A percentile compares a stretch with the other conserved stretches of the same genome.
Evolutionary conservation across 2,113 vertebrate genomes (phyloP).

Genomic region (Onychostruthus taczanowskii): DNA sequence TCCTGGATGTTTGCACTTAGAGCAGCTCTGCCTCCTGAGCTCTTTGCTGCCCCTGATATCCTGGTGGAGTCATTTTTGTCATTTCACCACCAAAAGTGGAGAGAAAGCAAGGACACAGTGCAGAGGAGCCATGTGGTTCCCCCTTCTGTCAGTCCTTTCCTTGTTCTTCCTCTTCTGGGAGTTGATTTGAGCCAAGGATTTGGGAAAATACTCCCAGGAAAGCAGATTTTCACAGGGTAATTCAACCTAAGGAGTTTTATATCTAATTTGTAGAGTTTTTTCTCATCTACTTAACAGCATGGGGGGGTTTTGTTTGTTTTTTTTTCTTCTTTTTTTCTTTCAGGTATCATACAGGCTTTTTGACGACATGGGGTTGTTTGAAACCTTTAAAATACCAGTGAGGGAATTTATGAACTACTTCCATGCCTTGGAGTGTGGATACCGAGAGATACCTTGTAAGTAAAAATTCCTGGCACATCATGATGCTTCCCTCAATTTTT

Average conservation of each 20-base stretch:
- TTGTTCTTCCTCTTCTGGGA: not conserved
- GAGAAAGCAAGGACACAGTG: not conserved
- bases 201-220: not conserved
- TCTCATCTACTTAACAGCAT: not conserved
- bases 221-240: not conserved
- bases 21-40: not conserved
- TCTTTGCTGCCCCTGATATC: not conserved
- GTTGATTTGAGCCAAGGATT: not conserved
- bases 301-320: not conserved
- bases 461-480: not conserved
- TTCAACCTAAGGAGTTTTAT: not conserved
- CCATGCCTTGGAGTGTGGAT: slow-evolving; percentile 95
- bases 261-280: not conserved
- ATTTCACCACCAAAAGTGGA: not conserved
- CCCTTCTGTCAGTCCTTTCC: not conserved
- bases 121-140: not conserved
- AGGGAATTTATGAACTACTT: slow-evolving; percentile 99
- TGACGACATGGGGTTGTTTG: slow-evolving; percentile 95
- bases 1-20: not conserved
- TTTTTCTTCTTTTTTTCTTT: not conserved
- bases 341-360: slow-evolving; percentile 96
- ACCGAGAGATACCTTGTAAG: slow-evolving; percentile 98
- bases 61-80: not conserved
- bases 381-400: slow-evolving; percentile 94
- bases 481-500: not conserved